Evolutionary conservation across 2,797 vertebrate species (phyloP).

Genomic region (Ibycter americanus): DNA sequence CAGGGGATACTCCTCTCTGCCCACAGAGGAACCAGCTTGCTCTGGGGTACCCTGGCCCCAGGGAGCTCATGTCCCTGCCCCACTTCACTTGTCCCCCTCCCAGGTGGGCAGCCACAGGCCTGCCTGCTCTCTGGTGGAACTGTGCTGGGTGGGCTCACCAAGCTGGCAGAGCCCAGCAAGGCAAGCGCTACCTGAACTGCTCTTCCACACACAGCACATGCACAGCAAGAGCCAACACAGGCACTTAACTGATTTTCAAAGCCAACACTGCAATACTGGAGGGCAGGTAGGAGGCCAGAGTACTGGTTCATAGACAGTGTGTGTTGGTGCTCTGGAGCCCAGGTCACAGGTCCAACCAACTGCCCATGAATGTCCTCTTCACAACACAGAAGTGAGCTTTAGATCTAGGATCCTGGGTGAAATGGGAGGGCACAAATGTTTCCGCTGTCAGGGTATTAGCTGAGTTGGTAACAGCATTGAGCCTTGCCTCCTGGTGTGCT

Average conservation of each 20-base stretch:
- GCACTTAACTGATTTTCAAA: background rate
- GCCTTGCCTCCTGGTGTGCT: background rate
- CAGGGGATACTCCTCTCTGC: background rate
- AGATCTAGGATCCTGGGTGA: background rate
- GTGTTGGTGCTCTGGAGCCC: background rate
- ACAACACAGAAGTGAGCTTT: background rate
- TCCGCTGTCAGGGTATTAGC: background rate
- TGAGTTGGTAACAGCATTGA: background rate
- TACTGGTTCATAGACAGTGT: fast-evolving
- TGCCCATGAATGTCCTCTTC: background rate
- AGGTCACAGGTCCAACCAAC: background rate
- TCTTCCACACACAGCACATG: background rate
- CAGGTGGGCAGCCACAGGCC: background rate
- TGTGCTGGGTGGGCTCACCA: background rate
- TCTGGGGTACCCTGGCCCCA: background rate
- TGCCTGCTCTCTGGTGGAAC: background rate
- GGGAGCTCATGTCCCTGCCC: background rate
- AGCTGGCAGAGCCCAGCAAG: background rate
- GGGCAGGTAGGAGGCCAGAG: background rate
- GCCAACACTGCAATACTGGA: background rate
- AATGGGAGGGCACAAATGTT: background rate
- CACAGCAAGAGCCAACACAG: background rate
- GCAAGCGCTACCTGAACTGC: background rate
- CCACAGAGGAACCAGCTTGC: background rate
- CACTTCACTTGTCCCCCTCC: background rate